Percentiles rank a stretch among this genome's conserved stretches.
Conservation (phyloP, 2,888 invertebrate genomes). For the Hermaeophaga mercurialis region DNA sequence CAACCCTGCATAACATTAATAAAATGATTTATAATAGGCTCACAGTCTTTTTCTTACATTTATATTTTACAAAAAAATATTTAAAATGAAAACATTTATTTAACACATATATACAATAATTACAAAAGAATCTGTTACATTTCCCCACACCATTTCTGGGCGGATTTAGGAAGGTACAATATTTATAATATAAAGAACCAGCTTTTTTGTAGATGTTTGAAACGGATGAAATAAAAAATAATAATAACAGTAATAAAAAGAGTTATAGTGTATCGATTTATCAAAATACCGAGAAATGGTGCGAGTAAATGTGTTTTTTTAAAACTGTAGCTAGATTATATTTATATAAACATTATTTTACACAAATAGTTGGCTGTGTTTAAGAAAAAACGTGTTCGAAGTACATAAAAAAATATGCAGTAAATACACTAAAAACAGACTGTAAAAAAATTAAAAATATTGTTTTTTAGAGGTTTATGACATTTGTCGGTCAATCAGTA, state of each 20-base stretch:
- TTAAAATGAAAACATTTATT: slow-evolving; percentile 45
- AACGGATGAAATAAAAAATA: too few species aligned
- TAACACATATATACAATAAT: slow-evolving; percentile 50
- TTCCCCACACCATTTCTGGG: too few species aligned
- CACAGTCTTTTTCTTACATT: slow-evolving; percentile 47
- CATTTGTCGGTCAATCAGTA: too few species aligned
- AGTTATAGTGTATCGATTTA: too few species aligned
- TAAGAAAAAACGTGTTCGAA: slow-evolving; percentile 37
- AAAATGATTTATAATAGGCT: slow-evolving; percentile 36
- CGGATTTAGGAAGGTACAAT: too few species aligned
- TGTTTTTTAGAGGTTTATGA: slow-evolving; percentile 4
- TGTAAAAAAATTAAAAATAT: slow-evolving; percentile 39
- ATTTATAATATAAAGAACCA: too few species aligned
- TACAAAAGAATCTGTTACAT: slow-evolving; percentile 46
- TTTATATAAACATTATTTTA: slow-evolving; percentile 46
- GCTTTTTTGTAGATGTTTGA: too few species aligned
- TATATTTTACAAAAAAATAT: slow-evolving; percentile 43
- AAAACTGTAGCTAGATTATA: slow-evolving; percentile 41
- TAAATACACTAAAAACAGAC: slow-evolving; percentile 41
- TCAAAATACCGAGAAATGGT: slow-evolving; percentile 7
- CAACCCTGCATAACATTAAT: slow-evolving; percentile 25
- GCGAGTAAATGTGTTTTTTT: slow-evolving; percentile 39
- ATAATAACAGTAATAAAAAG: too few species aligned
- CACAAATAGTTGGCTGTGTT: slow-evolving; percentile 43
- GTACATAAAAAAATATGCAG: slow-evolving; percentile 34